phyloP scores from a whole-genome alignment of 2,888 invertebrate genomes.

The Operophtera brumata region DNA sequence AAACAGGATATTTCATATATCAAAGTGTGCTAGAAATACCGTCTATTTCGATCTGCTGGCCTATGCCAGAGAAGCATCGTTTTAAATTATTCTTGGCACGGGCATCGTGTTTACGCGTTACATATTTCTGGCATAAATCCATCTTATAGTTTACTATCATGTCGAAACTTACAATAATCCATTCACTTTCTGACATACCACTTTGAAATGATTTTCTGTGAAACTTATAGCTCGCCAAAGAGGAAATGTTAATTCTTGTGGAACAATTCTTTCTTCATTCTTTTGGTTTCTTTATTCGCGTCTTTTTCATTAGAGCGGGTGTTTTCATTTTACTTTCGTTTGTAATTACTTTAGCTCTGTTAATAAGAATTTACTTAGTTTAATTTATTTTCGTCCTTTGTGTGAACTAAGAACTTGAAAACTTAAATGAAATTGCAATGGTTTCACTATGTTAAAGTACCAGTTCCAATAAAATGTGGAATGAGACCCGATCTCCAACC shows the following conservation, averaged over 20 bases:
- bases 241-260: conserved; percentile 10
- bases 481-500: background rate
- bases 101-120: conserved; percentile 45
- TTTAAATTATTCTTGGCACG: conserved; percentile 44
- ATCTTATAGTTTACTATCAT: conserved; percentile 45
- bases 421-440: background rate
- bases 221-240: conserved; percentile 9
- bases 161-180: conserved; percentile 40
- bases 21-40: conserved; percentile 38
- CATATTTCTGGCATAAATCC: conserved; percentile 51
- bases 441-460: background rate
- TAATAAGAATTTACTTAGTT: background rate
- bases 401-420: background rate
- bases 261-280: background rate
- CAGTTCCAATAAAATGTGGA: too few species aligned
- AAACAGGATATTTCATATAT: conserved; percentile 33
- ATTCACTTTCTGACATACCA: conserved; percentile 30
- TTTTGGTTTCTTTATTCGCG: background rate
- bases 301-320: conserved; percentile 1
- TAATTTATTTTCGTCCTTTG: background rate
- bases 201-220: background rate
- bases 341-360: conserved; percentile 2
- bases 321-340: conserved; percentile 1
- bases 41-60: conserved; percentile 43
- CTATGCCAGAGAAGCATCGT: conserved; percentile 34